Evolutionary conservation across 2,113 vertebrate genomes (phyloP), one percentile per base, ranked within the genome.

Genomic region (Marmota flaviventris): DNA sequence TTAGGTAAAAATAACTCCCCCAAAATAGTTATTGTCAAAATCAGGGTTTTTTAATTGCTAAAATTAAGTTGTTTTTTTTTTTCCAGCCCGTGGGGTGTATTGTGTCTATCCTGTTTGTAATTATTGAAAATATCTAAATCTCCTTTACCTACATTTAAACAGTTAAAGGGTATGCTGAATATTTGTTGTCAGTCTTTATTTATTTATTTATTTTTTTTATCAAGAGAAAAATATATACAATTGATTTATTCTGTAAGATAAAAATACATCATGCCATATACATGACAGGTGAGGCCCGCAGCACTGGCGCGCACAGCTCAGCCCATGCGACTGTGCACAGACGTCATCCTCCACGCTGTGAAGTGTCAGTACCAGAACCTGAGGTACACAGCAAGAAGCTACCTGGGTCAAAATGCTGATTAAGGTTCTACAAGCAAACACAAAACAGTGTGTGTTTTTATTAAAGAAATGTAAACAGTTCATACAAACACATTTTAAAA

Each of bases 191-290:
- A 39, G 39, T 39, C 39, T 39, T 39, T 39, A 39, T 39, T 39
- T 39, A 39, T 39, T 39, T 39, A 39, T 39, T 39, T 39, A 39
- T 39, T 39, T 39, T 4, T 39, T 99, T 99, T 99, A 99, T 99
- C 99, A 99, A 99, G 99, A 99, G 98, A 99, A 99, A 99, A 99
- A 99, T 99, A 99, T 99, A 99, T 99, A 99, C 99, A 99, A 99
- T 99, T 99, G 99, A 99, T 99, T 99, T 99, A 99, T 99, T 99
- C 99, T 99, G 99, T 99, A 99, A 99, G 99, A 99, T 99, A 99
- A 99, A 99, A 99, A 99, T 99, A 99, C 99, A 99, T 98, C 99
- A 99, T 99, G 99, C 99, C 99, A 99, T 99, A 99, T 99, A 99
- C 99, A 99, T 99, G 99, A 99, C 99, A 99, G 99, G 99, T 99